Conservation (phyloP, 2,888 invertebrate genomes). For the Hirtodrosophila confusa region DNA sequence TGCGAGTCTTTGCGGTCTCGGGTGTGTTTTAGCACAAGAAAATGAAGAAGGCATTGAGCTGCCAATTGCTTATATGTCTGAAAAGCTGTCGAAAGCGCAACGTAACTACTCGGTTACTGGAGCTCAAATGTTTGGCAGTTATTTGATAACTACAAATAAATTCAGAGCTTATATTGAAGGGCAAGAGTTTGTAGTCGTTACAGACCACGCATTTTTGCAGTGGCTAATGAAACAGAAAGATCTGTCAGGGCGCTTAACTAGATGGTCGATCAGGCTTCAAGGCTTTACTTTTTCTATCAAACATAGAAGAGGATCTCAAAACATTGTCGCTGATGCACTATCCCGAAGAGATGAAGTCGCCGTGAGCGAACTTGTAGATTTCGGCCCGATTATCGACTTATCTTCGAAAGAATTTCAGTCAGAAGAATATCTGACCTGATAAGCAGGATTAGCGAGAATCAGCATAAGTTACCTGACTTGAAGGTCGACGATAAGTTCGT, state of each 20-base stretch:
- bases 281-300: constrained; percentile 35
- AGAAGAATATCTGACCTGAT: not conserved
- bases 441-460: not conserved
- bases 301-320: constrained; percentile 54
- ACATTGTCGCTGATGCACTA: constrained; percentile 61
- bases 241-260: constrained; percentile 58
- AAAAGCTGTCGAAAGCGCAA: constrained; percentile 17
- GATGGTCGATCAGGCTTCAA: constrained; percentile 50
- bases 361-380: not conserved
- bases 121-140: too few species aligned
- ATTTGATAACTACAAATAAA: constrained; percentile 8
- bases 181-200: constrained; percentile 14
- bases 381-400: constrained; percentile 1
- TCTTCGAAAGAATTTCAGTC: constrained; percentile 1
- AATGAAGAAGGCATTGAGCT: constrained; percentile 6
- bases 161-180: constrained; percentile 43
- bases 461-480: not conserved
- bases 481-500: constrained; percentile 1
- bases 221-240: constrained; percentile 29
- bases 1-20: constrained; percentile 17
- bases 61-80: constrained; percentile 22
- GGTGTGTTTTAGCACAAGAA: constrained; percentile 14
- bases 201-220: too few species aligned
- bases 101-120: constrained; percentile 17
- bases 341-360: constrained; percentile 27